Conservation (phyloP, 2,888 invertebrate genomes). For the Polyommatus iphigenia region DNA sequence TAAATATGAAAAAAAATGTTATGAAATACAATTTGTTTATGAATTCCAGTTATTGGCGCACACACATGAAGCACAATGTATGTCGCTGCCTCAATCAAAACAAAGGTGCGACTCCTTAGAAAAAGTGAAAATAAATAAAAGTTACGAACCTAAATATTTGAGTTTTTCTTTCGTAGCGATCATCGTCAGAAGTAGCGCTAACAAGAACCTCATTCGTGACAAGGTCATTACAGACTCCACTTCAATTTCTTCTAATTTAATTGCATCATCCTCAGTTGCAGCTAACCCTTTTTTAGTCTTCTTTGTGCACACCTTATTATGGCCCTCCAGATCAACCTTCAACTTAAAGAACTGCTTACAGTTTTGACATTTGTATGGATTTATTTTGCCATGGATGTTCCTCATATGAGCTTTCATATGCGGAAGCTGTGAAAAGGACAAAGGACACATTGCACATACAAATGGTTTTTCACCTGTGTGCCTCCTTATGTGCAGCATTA, state of each 20-base stretch:
- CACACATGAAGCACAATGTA: slow-evolving; percentile 65
- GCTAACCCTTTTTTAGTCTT: background rate
- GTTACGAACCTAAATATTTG: slow-evolving; percentile 87
- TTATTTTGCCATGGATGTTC: slow-evolving; percentile 88
- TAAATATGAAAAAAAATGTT: slow-evolving; percentile 39
- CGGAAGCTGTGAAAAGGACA: slow-evolving; percentile 89
- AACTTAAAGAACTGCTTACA: slow-evolving; percentile 88
- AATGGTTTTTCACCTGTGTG: slow-evolving; percentile 94
- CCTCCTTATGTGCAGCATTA: slow-evolving; percentile 89
- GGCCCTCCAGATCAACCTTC: slow-evolving; percentile 85
- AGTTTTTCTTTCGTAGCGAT: slow-evolving; percentile 90
- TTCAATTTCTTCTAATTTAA: slow-evolving; percentile 61
- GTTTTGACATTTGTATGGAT: slow-evolving; percentile 87
- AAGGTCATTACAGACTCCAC: slow-evolving; percentile 82
- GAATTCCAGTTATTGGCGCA: slow-evolving; percentile 62
- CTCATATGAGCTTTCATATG: slow-evolving; percentile 94
- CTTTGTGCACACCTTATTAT: slow-evolving; percentile 62
- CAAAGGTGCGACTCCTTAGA: slow-evolving; percentile 57
- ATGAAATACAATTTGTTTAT: slow-evolving; percentile 41
- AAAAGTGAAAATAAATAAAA: slow-evolving; percentile 49
- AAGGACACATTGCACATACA: slow-evolving; percentile 84
- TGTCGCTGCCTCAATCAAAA: slow-evolving; percentile 23
- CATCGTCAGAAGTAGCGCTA: slow-evolving; percentile 90
- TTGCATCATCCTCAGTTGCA: slow-evolving; percentile 36
- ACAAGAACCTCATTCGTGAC: slow-evolving; percentile 87